These are phyloP conservation scores for Riptortus pedestris DNA, from an alignment of 1,140 invertebrate species.

Conservation along the genomic window DNA sequence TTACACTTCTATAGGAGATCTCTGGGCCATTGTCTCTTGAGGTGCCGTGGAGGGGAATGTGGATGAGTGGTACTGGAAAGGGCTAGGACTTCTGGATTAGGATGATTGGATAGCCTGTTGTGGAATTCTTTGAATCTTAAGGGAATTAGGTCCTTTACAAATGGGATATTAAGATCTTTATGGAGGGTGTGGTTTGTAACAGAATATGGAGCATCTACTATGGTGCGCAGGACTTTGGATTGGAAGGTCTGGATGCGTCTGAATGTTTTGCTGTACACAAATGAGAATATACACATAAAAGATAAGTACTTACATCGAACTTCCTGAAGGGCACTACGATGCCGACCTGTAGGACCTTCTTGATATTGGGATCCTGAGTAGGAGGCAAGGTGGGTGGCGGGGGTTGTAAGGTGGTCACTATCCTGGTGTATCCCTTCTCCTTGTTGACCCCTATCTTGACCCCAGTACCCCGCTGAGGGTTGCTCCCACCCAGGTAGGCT, in stretches of 20 bases:
- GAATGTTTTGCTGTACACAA: neutral
- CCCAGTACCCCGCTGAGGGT: slow-evolving; percentile 21
- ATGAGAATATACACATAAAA: neutral
- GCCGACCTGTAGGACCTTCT: slow-evolving; percentile 26
- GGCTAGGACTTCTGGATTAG: too few relatives aligned
- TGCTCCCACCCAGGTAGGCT: neutral
- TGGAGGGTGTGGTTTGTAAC: neutral
- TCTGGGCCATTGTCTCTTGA: too few relatives aligned
- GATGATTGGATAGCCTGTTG: too few relatives aligned
- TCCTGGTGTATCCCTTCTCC: slow-evolving; percentile 18
- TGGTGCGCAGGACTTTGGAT: neutral
- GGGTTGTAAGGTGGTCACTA: slow-evolving; percentile 10
- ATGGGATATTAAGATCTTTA: neutral
- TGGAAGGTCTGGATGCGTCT: neutral
- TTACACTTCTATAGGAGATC: too few relatives aligned
- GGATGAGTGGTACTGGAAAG: too few relatives aligned
- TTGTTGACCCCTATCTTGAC: slow-evolving; percentile 21
- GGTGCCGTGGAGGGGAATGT: too few relatives aligned
- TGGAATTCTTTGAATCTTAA: too few relatives aligned
- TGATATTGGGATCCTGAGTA: neutral
- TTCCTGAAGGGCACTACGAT: slow-evolving; percentile 54
- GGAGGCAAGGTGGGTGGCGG: slow-evolving; percentile 14
- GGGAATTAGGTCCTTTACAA: neutral
- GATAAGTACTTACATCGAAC: slow-evolving; percentile 42
- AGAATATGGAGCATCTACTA: neutral